phyloP scores from a whole-genome alignment of 2,797 vertebrate species.

The Amblyopsis hoosieri region DNA sequence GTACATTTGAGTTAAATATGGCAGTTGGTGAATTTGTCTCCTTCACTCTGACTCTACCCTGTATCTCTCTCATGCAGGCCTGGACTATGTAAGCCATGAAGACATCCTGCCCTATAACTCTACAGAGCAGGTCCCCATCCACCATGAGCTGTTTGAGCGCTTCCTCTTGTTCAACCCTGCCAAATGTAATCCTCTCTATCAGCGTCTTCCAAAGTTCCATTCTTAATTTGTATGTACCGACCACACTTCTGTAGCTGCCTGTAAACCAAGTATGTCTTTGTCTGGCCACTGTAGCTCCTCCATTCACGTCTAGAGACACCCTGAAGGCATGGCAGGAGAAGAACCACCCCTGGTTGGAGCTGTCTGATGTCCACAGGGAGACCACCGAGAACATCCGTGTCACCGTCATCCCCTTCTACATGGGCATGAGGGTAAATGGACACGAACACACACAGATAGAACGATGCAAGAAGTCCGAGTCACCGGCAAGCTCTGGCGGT shows the following conservation, averaged over 20 bases:
- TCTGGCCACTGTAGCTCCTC: conserved; percentile 75
- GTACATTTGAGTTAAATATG: too few relatives aligned
- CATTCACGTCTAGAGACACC: conserved; percentile 90
- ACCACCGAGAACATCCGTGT: conserved; percentile 97
- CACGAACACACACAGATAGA: too few relatives aligned
- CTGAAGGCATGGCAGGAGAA: conserved; percentile 98
- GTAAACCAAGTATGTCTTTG: not conserved
- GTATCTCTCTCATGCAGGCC: conserved; percentile 72
- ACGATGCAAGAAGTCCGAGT: too few relatives aligned
- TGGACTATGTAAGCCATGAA: conserved; percentile 98
- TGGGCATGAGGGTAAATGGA: conserved; percentile 92
- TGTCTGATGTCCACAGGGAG: conserved; percentile 96
- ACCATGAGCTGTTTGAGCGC: conserved; percentile 96
- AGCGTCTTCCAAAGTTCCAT: not conserved
- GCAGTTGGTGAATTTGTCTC: not conserved
- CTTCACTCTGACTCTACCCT: not conserved
- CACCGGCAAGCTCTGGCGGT: too few relatives aligned
- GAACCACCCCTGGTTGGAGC: conserved; percentile 98
- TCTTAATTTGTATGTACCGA: not conserved
- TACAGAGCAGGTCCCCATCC: conserved; percentile 93
- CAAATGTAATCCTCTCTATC: conserved; percentile 80
- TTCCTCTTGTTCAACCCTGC: conserved; percentile 91
- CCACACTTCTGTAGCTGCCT: not conserved
- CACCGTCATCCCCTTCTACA: conserved; percentile 98
- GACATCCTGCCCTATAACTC: conserved; percentile 98